These are phyloP conservation scores for Drosophila prolongata DNA, from an alignment of 2,888 invertebrate genomes.

Conservation along the genomic window DNA sequence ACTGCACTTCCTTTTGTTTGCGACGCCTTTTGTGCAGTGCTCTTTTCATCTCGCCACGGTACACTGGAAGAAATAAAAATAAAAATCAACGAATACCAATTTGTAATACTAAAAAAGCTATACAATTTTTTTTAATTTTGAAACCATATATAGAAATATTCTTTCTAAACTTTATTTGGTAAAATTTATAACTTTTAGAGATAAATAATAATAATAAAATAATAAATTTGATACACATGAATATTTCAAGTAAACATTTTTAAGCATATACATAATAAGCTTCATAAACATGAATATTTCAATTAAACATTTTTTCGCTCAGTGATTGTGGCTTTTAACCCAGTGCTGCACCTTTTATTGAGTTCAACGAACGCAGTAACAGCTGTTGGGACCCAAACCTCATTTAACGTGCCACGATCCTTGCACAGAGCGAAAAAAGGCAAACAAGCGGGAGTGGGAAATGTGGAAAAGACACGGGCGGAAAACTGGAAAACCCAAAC, in stretches of 20 bases:
- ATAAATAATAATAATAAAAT: no score
- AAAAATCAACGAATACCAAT: no score
- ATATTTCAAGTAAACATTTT: background rate
- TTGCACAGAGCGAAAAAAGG: constrained; percentile 8
- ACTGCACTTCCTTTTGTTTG: constrained; percentile 51
- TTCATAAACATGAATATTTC: no score
- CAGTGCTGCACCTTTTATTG: constrained; percentile 22
- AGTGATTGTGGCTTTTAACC: constrained; percentile 16
- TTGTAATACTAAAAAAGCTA: no score
- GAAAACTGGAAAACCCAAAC: constrained; percentile 31
- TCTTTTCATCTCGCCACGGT: background rate
- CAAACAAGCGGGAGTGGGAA: constrained; percentile 17
- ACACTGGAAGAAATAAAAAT: constrained; percentile 12
- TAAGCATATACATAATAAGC: background rate
- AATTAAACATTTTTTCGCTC: background rate
- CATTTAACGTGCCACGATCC: constrained; percentile 30
- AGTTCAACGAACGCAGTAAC: constrained; percentile 70
- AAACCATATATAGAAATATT: background rate
- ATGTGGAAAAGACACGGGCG: constrained; percentile 19
- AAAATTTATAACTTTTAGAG: no score
- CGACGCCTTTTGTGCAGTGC: constrained; percentile 33
- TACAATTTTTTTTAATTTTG: background rate
- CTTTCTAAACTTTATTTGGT: no score
- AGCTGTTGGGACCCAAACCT: constrained; percentile 60
- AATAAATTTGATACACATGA: no score